Evolutionary conservation across 2,113 vertebrate species (phyloP), one percentile per base, ranked within the genome.

Genomic region (Pteronura brasiliensis): DNA sequence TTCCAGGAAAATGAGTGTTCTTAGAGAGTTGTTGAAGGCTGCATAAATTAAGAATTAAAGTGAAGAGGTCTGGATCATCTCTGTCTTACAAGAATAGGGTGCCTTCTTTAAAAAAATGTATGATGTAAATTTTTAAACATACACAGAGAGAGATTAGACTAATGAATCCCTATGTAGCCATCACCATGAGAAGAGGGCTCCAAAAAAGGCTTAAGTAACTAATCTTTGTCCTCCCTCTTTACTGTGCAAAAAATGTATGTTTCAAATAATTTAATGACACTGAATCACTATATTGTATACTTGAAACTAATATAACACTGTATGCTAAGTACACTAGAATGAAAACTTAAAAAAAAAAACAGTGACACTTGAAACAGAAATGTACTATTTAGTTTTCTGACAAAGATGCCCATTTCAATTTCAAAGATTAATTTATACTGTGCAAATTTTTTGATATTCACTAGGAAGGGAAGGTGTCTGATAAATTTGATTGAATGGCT

Each of bases 351-450:
- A 77, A 47, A 23, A 69, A 81, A 90, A 85, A 17, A 12, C 67
- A 90, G 72, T 55, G n/a, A 72, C 13, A 79, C 49, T 20, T 27
- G 11, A 36, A 76, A 90, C 1, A 95, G 42, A 90, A 95, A 90
- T 82, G 20, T 27, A 47, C 25, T 61, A 52, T 77, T 88, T 93
- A 90, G 27, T 95, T 52, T 97, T 88, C 86, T 88, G 4, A 1
- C 27, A 65, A 49, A 76, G 34, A 77, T 81, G 39, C 11, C 42
- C 23, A 36, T 90, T 90, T 94, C 93, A 91, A 88, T 93, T 85
- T 88, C 65, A 96, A 69, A 63, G 82, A 93, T 88, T 88, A 59
- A 59, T 93, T 42, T 84, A 47, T 97, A 29, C 80, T 82, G 8
- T 65, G 2, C 3, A 88, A 67, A 77, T 90, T 89, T 34, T 94